Conservation (phyloP, 2,888 invertebrate species). For the Drosophila nigritarsus region DNA sequence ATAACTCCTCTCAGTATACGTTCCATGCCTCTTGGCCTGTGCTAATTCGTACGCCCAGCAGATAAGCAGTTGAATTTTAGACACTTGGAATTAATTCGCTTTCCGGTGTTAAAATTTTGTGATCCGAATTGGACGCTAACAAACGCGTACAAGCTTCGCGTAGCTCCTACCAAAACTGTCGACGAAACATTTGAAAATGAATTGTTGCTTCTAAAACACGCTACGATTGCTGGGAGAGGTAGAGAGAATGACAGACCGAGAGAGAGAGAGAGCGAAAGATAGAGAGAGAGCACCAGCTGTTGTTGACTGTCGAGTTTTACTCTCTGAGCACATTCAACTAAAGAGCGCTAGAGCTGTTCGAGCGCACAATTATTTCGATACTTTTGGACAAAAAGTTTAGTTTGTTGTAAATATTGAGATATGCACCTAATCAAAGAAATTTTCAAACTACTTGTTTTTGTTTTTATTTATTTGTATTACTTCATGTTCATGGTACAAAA, state of each 20-base stretch:
- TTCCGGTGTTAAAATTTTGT: constrained; percentile 12
- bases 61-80: constrained; percentile 25
- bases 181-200: constrained; percentile 55
- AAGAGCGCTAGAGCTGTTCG: constrained; percentile 13
- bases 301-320: constrained; percentile 21
- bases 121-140: constrained; percentile 14
- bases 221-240: constrained; percentile 25
- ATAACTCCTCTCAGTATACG: constrained; percentile 95
- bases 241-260: neutral
- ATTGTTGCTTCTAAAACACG: constrained; percentile 75
- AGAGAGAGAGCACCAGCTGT: constrained; percentile 27
- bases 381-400: neutral
- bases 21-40: constrained; percentile 87
- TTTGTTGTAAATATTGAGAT: neutral
- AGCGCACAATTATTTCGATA: neutral
- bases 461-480: neutral
- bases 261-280: constrained; percentile 1
- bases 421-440: neutral
- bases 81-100: constrained; percentile 44
- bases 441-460: neutral
- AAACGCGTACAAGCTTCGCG: constrained; percentile 38
- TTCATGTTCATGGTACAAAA: neutral
- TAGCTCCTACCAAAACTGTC: constrained; percentile 41
- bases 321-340: constrained; percentile 34
- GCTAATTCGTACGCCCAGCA: constrained; percentile 4